phyloP scores from a whole-genome alignment of 1,140 invertebrate species.

The Eriosoma lanigerum region DNA sequence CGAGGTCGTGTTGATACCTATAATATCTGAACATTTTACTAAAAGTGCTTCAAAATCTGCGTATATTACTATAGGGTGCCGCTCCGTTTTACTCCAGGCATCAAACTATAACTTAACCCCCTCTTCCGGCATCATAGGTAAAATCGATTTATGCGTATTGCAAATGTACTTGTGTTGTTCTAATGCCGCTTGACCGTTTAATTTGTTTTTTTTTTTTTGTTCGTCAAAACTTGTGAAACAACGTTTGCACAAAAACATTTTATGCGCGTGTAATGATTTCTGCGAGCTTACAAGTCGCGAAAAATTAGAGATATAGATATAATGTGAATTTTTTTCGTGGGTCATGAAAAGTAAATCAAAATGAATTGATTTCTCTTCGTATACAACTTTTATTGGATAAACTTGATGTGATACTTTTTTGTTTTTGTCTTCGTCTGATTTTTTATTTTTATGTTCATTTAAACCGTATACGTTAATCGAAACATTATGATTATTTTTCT shows the following conservation, averaged over 20 bases:
- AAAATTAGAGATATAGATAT: background rate
- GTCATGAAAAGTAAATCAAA: background rate
- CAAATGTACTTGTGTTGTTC: background rate
- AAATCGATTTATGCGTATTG: background rate
- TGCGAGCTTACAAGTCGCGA: background rate
- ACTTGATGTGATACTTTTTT: too few species aligned
- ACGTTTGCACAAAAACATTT: background rate
- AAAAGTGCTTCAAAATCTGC: background rate
- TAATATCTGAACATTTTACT: background rate
- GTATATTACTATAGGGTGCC: slow-evolving; percentile 6
- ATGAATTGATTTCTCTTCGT: background rate
- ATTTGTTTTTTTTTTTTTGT: background rate
- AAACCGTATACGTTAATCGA: too few species aligned
- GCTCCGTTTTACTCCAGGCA: background rate
- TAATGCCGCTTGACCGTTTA: background rate
- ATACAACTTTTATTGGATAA: background rate
- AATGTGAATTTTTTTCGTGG: background rate
- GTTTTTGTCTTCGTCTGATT: too few species aligned
- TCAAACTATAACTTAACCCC: background rate
- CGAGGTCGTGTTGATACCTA: background rate
- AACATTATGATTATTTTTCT: too few species aligned
- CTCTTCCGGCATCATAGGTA: slow-evolving; percentile 1
- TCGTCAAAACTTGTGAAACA: slow-evolving; percentile 7
- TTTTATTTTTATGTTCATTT: too few species aligned
- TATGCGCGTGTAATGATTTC: background rate